A percentile compares a stretch with the other conserved stretches of the same genome.
phyloP scores from a whole-genome alignment of 2,888 invertebrate species.

The Andrena praecox region DNA sequence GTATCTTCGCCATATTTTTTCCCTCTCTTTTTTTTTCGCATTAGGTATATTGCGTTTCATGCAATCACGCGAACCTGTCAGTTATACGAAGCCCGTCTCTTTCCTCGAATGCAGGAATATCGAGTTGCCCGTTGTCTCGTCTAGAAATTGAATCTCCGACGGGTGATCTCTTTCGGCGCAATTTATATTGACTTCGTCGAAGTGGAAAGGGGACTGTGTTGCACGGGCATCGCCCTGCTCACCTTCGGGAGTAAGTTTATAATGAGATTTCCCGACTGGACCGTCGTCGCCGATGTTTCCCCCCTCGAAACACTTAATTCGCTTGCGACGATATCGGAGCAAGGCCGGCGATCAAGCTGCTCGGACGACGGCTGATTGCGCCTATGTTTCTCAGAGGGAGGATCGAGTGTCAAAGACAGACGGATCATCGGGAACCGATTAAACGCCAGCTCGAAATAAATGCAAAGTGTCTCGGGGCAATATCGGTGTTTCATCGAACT shows the following conservation, averaged over 20 bases:
- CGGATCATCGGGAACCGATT: slow-evolving; percentile 43
- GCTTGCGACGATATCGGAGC: slow-evolving; percentile 4
- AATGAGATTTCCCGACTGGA: slow-evolving; percentile 55
- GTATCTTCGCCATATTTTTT: neutral
- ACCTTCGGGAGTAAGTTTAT: slow-evolving; percentile 44
- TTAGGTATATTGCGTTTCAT: slow-evolving; percentile 36
- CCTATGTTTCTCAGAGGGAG: slow-evolving; percentile 1
- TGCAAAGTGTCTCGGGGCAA: slow-evolving; percentile 10
- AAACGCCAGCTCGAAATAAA: slow-evolving; percentile 21
- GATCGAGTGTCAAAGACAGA: slow-evolving; percentile 31
- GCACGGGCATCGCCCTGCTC: neutral
- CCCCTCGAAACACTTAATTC: slow-evolving; percentile 27
- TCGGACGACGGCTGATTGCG: slow-evolving; percentile 18
- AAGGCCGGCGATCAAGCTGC: slow-evolving; percentile 23
- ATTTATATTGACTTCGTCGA: slow-evolving; percentile 58
- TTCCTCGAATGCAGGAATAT: slow-evolving; percentile 39
- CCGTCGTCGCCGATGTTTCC: slow-evolving; percentile 12
- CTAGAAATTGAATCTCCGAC: slow-evolving; percentile 62
- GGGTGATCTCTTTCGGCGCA: slow-evolving; percentile 57
- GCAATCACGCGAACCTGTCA: slow-evolving; percentile 44
- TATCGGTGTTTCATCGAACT: slow-evolving; percentile 35
- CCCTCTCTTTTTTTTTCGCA: neutral
- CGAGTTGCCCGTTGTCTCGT: slow-evolving; percentile 54
- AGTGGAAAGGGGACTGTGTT: slow-evolving; percentile 24
- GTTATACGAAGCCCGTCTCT: slow-evolving; percentile 35